Evolutionary conservation across 23 tunicate genomes (phyloP), one percentile per base, ranked within the genome.

Genomic region (Halocynthia roretzi): DNA sequence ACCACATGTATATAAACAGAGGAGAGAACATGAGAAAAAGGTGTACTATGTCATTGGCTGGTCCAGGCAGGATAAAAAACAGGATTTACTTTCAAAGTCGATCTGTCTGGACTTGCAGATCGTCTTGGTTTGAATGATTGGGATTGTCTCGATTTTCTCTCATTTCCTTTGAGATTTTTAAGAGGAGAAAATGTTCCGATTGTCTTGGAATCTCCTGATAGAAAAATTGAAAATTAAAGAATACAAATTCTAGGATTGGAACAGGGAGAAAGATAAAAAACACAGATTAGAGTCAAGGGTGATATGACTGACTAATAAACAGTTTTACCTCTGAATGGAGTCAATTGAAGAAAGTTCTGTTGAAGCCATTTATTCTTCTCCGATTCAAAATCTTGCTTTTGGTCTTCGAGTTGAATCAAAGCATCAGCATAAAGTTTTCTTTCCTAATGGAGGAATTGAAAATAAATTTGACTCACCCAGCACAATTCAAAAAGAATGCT

Each of bases 351-450:
- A 67, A 91, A 91, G 11, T 85, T 72, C 17, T 91, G 66, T 52
- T 85, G 90, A 17, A 84, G 69, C 97, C 97, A 91, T 62, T 75
- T 81, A 8, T 77, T 84, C 23, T 85, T 85, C 50, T 91, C 87
- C 49, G 72, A 80, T 82, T 91, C 97, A 75, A 91, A 91, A 23
- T 77, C 70, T 51, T 85, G 86, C 20, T 84, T 80, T 67, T 91
- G 91, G 5, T 80, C 62, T 8, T 88, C 90, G 50, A 91, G 83
- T 62, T 91, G 90, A 49, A 81, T 62, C 18, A 91, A 53, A 18
- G 90, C 90, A n/a, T 91, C 97, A 10, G 90, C 82, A 75, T 91
- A 91, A 23, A 76, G 56, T 52, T 85, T 80, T 20, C 90, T 76
- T 49, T 91, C 90, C 97, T 91, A 31, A 31, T 4, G 4, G 81